Evolutionary conservation across 2,797 vertebrate species (phyloP), one percentile per base, ranked within the genome.

Genomic region (Melanotaenia nigrans): DNA sequence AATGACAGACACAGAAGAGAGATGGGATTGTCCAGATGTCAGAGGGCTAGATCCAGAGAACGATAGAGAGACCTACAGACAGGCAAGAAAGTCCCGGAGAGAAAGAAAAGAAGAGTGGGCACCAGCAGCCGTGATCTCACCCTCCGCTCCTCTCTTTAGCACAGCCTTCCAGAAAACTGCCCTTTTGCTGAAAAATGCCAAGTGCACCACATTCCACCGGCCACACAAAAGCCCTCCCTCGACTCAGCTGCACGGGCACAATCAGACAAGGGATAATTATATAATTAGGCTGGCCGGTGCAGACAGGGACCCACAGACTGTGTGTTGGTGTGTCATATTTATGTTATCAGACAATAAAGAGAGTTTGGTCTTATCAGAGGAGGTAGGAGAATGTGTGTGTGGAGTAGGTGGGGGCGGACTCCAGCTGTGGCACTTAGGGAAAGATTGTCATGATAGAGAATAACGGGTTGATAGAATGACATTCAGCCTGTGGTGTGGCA

Each of bases 161-260:
- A 89, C 55, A 1, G 70, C 73, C 88, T 75, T 90, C 86, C 78
- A 92, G 89, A 94, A 91, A 92, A 86, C 89, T 95, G 94, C 93
- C 94, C 94, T 95, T 95, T 95, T 8, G 88, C 88, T 83, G 87
- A 92, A 91, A 95, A 94, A 94, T 94, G 93, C 94, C 93, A 94
- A 94, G 88, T 87, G 51, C 87, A 90, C 85, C 82, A 61, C 93
- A 95, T 95, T 95, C 94, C 93, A 86, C 16, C 62, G 49, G 82
- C 82, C 82, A 86, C 91, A 93, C 91, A 93, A 91, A 91, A 83
- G 78, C 81, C 90, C 86, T 88, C 88, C 92, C 89, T 89, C 89
- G 87, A 85, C 89, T 89, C 84, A 88, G 89, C 87, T 87, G 86
- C 87, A 83, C 78, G 28, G 79, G 73, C 81, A 89, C 87, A 86